Percentiles rank a stretch among this genome's conserved stretches.
phyloP scores from a whole-genome alignment of 2,797 vertebrate genomes.

The Xyrichtys novacula region DNA sequence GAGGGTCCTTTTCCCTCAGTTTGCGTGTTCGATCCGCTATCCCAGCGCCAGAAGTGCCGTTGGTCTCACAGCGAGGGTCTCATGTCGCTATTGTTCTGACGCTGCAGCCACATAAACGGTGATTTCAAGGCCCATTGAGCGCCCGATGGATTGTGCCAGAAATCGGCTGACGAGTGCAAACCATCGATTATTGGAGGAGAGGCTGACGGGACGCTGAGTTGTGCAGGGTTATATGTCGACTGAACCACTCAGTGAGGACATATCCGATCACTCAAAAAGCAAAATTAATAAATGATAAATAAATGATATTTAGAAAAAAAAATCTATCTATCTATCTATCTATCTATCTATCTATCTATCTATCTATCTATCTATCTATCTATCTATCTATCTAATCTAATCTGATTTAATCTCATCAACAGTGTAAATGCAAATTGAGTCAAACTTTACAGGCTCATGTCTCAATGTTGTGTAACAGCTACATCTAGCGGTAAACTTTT shows the following conservation, averaged over 20 bases:
- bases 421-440: too few species aligned
- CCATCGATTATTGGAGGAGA: slow-evolving; percentile 74
- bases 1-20: background rate
- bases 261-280: background rate
- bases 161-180: slow-evolving; percentile 69
- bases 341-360: too few species aligned
- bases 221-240: slow-evolving; percentile 31
- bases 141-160: slow-evolving; percentile 82
- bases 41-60: slow-evolving; percentile 73
- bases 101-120: slow-evolving; percentile 77
- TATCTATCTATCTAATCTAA: background rate
- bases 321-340: too few species aligned
- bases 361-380: too few species aligned
- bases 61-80: slow-evolving; percentile 80
- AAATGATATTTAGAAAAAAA: slow-evolving; percentile 4
- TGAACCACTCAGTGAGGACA: slow-evolving; percentile 5
- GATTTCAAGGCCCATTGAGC: slow-evolving; percentile 87
- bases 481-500: slow-evolving; percentile 65
- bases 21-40: slow-evolving; percentile 46
- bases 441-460: background rate
- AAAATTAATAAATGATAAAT: too few species aligned
- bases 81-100: slow-evolving; percentile 81
- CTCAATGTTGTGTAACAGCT: slow-evolving; percentile 49
- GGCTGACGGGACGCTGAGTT: slow-evolving; percentile 34
- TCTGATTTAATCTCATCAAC: background rate